Conservation (phyloP, 2,797 vertebrate species). For the Carduelis carduelis region DNA sequence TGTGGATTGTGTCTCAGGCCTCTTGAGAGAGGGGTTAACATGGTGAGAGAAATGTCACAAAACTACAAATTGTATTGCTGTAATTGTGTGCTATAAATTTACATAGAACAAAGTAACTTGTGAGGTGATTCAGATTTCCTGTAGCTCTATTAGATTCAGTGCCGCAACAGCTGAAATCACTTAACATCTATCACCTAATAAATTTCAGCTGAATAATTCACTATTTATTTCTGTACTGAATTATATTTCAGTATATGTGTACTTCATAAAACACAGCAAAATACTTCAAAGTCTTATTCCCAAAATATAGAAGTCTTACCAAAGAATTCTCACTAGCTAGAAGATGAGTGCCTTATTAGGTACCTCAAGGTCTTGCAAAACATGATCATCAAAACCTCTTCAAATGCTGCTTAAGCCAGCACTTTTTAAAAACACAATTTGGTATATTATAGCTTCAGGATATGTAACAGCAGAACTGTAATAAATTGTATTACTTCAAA, state of each 20-base stretch:
- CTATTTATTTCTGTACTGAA: not conserved
- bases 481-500: not conserved
- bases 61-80: not conserved
- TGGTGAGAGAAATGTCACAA: not conserved
- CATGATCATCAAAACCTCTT: not conserved
- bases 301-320: not conserved
- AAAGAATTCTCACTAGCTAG: not conserved
- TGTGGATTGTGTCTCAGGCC: not conserved
- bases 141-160: not conserved
- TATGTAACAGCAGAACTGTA: not conserved
- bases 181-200: not conserved
- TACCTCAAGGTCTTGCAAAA: not conserved
- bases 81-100: not conserved
- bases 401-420: not conserved
- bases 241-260: not conserved
- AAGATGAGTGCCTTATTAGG: not conserved
- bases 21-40: not conserved
- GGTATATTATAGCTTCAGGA: not conserved
- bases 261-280: not conserved
- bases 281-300: not conserved
- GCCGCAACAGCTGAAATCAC: not conserved
- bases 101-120: not conserved
- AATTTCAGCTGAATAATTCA: not conserved
- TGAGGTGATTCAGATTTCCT: not conserved
- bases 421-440: not conserved